Evolutionary conservation across 2,888 invertebrate genomes (phyloP).

Genomic region (Andrena hattorfiana): DNA sequence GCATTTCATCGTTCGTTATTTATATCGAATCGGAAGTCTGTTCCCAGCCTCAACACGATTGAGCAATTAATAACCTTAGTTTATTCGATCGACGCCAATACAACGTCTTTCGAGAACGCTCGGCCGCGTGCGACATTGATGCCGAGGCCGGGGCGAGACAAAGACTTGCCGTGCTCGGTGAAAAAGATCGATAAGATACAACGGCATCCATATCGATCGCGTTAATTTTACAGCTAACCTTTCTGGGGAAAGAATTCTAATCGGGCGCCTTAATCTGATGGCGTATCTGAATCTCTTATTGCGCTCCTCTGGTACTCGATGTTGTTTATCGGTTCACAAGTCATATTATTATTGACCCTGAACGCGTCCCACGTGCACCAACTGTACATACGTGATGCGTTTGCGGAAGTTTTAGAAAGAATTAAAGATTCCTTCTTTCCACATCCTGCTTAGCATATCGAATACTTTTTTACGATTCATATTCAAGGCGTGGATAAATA

Average conservation of each 20-base stretch:
- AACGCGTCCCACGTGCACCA: not conserved
- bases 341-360: slow-evolving; percentile 23
- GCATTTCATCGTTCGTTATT: slow-evolving; percentile 30
- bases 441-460: no score
- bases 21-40: slow-evolving; percentile 37
- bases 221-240: slow-evolving; percentile 31
- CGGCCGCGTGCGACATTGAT: slow-evolving; percentile 39
- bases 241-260: slow-evolving; percentile 12
- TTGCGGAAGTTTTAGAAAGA: not conserved
- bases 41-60: slow-evolving; percentile 30
- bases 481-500: not conserved
- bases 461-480: not conserved
- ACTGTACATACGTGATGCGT: not conserved
- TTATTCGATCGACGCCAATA: slow-evolving; percentile 18
- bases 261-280: slow-evolving; percentile 24
- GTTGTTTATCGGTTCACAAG: slow-evolving; percentile 25
- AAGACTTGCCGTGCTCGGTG: not conserved
- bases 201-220: slow-evolving; percentile 42
- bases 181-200: slow-evolving; percentile 48
- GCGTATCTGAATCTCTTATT: slow-evolving; percentile 28
- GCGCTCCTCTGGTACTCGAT: slow-evolving; percentile 1
- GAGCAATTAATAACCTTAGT: slow-evolving; percentile 32
- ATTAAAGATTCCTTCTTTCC: not conserved
- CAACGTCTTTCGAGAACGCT: slow-evolving; percentile 29
- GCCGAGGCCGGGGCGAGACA: slow-evolving; percentile 16